These are phyloP conservation scores for Heterodera filipjevi DNA, from an alignment of 2,888 invertebrate genomes.

Conservation along the genomic window DNA sequence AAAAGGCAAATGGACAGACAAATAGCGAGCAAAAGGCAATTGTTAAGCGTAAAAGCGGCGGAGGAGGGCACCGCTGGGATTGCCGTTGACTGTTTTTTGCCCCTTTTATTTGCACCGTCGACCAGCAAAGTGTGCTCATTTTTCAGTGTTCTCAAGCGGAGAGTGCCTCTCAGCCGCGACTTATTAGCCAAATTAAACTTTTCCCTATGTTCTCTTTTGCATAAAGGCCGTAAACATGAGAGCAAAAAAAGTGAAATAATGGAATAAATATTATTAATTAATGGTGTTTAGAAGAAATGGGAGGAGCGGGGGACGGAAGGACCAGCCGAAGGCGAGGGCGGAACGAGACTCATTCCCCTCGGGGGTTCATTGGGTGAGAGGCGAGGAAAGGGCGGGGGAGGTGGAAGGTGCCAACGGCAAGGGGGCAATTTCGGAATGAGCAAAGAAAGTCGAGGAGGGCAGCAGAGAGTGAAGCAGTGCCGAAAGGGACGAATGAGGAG, in stretches of 20 bases:
- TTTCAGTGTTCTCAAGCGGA: not conserved
- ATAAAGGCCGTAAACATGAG: not conserved
- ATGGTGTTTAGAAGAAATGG: not conserved
- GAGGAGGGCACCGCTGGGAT: not conserved
- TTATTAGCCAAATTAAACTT: conserved; percentile 19
- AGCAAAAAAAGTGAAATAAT: conserved; percentile 5
- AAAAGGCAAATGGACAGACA: not conserved
- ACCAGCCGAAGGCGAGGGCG: not conserved
- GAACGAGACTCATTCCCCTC: too few species aligned
- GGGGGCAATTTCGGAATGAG: not conserved
- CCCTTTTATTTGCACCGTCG: not conserved
- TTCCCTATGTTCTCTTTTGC: not conserved
- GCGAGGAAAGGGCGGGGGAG: not conserved
- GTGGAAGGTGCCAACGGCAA: too few species aligned
- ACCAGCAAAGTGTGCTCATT: not conserved
- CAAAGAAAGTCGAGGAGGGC: not conserved
- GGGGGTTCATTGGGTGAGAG: not conserved
- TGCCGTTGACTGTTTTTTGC: not conserved
- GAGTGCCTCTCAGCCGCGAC: not conserved
- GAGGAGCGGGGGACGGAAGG: not conserved
- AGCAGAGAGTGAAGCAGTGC: not conserved
- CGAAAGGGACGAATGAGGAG: too few species aligned
- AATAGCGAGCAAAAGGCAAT: not conserved
- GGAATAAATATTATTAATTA: conserved; percentile 1
- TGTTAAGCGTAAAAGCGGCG: not conserved